Evolutionary conservation across 1,140 invertebrate species (phyloP).

Genomic region (Habropoda laboriosa): DNA sequence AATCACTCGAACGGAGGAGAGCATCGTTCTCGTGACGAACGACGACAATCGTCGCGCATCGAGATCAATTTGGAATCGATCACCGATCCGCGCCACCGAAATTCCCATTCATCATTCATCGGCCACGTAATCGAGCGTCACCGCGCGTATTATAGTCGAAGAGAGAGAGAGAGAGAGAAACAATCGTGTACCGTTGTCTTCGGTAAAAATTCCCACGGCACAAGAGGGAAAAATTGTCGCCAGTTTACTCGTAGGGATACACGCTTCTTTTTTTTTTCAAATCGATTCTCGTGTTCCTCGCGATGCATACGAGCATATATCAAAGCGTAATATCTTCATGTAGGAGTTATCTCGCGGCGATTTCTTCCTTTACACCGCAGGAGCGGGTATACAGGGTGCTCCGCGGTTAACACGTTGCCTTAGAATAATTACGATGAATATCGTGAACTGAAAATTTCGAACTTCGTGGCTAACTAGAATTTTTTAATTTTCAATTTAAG

Average conservation of each 20-base stretch:
- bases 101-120: slow-evolving; percentile 1
- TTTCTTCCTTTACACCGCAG: slow-evolving; percentile 30
- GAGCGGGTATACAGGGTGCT: too few species aligned
- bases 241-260: slow-evolving; percentile 20
- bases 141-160: background rate
- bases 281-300: slow-evolving; percentile 51
- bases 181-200: slow-evolving; percentile 1
- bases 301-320: slow-evolving; percentile 27
- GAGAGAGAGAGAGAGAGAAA: background rate
- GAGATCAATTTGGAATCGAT: slow-evolving; percentile 9
- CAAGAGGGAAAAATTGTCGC: background rate
- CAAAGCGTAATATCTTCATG: slow-evolving; percentile 54
- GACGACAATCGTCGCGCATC: background rate
- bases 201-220: slow-evolving; percentile 28
- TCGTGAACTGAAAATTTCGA: too few species aligned
- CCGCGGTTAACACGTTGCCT: too few species aligned
- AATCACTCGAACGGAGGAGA: background rate
- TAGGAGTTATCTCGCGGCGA: slow-evolving; percentile 49
- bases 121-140: background rate
- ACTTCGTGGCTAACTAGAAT: too few species aligned
- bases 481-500: too few species aligned
- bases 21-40: background rate
- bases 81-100: background rate
- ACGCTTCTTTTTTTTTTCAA: too few species aligned
- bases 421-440: too few species aligned